A percentile compares a stretch with the other conserved stretches of the same genome.
phyloP scores from a whole-genome alignment of 2,797 vertebrate genomes.

The Calcarius lapponicus region DNA sequence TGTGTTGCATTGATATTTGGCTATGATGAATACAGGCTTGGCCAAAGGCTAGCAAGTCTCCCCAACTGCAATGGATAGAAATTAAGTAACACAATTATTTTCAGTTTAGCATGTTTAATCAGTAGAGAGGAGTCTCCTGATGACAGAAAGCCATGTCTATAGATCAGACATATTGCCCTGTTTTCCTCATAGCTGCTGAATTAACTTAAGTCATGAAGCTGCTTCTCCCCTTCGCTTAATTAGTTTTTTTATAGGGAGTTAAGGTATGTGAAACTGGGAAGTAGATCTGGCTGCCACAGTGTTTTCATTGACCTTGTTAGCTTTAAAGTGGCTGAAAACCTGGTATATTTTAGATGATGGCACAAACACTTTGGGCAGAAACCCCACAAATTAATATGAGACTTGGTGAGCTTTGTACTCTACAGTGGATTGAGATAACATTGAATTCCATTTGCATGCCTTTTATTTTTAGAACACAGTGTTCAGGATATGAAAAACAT shows the following conservation, averaged over 20 bases:
- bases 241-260: not conserved
- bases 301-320: not conserved
- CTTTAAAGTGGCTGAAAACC: not conserved
- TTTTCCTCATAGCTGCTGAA: not conserved
- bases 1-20: not conserved
- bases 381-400: not conserved
- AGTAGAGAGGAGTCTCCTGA: not conserved
- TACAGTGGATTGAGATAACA: not conserved
- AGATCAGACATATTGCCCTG: not conserved
- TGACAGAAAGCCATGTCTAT: not conserved
- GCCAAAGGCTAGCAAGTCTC: not conserved
- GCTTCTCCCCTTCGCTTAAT: not conserved
- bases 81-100: not conserved
- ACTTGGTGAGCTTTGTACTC: not conserved
- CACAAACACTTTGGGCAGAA: not conserved
- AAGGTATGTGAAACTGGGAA: not conserved
- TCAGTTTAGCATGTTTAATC: not conserved
- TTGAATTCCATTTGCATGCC: not conserved
- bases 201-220: not conserved
- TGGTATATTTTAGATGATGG: not conserved
- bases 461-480: slow-evolving; percentile 32
- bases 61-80: not conserved
- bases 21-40: not conserved
- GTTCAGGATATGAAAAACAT: not conserved
- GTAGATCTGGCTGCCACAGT: not conserved